Evolutionary conservation across 2,888 invertebrate genomes (phyloP), one percentile per base, ranked within the genome.

Genomic region (Microdon myrmicae): DNA sequence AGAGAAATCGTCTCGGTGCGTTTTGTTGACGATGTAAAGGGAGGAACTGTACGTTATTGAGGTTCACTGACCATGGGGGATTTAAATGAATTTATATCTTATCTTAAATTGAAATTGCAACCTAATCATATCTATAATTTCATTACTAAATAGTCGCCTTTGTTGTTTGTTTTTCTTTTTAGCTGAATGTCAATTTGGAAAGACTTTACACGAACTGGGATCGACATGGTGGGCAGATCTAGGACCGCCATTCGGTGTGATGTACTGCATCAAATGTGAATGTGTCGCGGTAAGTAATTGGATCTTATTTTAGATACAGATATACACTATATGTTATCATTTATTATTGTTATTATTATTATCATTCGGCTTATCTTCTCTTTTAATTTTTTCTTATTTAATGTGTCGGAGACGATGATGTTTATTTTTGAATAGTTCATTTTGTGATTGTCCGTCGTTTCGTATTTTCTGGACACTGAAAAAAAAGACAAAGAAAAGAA

Each of bases 221-320:
- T 90, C 94, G 39, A 88, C 89, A 71, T 96, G 96, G 95, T 92
- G 89, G 75, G 94, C 96, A 39, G 92, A 94, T 79, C 83, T 96
- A 70, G 95, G 95, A 49, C 91, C 92, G 45, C 95, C 96, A 10
- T 94, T 94, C 78, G 96, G 95, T 66, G 88, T 94, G 68, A 91
- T 95, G 88, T 91, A 92, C 82, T 96, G 96, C 86, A 92, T 96
- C 82, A 90, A 89, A 84, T 96, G 96, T 84, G 91, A 94, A 84
- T 96, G 96, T 83, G 86, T 92, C 74, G 87, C 90, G 86, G 96
- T 96, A 87, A 90, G 94, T 90, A 79, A 3, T 29, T 41, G 5
- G 4, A 22, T 6, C 8, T 22, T 22, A 22, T 22, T 22, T 22
- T 22, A 5, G 8, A 22, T 6, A n/a, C 0, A 28, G 13, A 8